A percentile compares a stretch with the other conserved stretches of the same genome.
Conservation (phyloP, 2,113 vertebrate genomes). For the Scopus umbretta region DNA sequence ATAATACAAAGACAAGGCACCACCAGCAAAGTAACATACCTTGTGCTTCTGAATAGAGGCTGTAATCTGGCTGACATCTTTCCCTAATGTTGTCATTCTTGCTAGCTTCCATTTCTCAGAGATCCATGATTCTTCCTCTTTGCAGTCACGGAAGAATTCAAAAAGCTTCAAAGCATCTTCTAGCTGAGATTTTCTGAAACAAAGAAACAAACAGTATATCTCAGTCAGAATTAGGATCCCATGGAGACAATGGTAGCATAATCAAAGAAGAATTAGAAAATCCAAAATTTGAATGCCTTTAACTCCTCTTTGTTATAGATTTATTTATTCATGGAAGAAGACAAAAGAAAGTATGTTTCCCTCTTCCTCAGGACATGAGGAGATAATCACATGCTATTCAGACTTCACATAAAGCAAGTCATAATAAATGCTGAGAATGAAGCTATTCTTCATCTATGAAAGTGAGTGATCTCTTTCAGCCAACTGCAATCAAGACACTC, state of each 20-base stretch:
- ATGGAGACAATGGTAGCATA: background rate
- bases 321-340: background rate
- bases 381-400: background rate
- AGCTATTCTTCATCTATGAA: background rate
- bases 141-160: constrained; percentile 82
- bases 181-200: constrained; percentile 74
- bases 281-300: background rate
- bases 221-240: background rate
- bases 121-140: constrained; percentile 83
- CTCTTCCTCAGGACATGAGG: background rate
- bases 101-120: constrained; percentile 73
- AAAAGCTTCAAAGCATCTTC: constrained; percentile 76
- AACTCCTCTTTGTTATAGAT: background rate
- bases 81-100: constrained; percentile 64
- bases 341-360: background rate
- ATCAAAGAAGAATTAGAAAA: background rate
- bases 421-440: background rate
- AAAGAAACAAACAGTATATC: background rate
- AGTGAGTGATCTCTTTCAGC: background rate
- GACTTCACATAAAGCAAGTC: background rate
- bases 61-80: constrained; percentile 78
- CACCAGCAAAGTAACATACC: constrained; percentile 58
- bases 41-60: constrained; percentile 81
- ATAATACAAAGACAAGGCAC: background rate
- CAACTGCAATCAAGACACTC: background rate